Conservation (phyloP, 2,113 vertebrate species). For the Eudyptes chrysolophus region DNA sequence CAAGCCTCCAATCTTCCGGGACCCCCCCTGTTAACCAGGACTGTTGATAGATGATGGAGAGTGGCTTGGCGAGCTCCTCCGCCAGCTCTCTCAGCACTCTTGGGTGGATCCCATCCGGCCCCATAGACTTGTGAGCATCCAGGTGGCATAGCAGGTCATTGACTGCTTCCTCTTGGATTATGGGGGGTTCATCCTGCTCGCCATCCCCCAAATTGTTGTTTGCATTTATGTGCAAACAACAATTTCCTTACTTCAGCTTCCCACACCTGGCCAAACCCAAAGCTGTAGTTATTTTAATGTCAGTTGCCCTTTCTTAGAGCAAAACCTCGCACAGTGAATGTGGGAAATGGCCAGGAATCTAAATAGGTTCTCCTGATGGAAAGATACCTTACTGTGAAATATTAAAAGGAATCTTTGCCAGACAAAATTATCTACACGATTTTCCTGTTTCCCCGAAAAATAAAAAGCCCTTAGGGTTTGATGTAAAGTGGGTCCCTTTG, state of each 20-base stretch:
- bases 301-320: not conserved
- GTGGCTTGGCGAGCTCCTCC: too few species aligned
- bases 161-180: too few species aligned
- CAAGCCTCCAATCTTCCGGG: too few species aligned
- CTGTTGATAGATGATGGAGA: too few species aligned
- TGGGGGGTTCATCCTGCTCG: too few species aligned
- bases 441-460: slow-evolving; percentile 13
- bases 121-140: too few species aligned
- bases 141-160: too few species aligned
- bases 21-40: too few species aligned
- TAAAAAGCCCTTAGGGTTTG: not conserved
- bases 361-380: not conserved
- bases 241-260: not conserved
- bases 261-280: not conserved
- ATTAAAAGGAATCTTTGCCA: slow-evolving; percentile 6
- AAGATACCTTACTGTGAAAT: not conserved
- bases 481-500: not conserved
- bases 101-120: too few species aligned
- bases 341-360: not conserved
- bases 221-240: not conserved
- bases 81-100: too few species aligned
- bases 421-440: not conserved
- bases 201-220: too few species aligned
- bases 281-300: not conserved
- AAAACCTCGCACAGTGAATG: not conserved